These are phyloP conservation scores for Cercopithecus hamlyni DNA, from an alignment of 2,797 vertebrate genomes.

Conservation along the genomic window DNA sequence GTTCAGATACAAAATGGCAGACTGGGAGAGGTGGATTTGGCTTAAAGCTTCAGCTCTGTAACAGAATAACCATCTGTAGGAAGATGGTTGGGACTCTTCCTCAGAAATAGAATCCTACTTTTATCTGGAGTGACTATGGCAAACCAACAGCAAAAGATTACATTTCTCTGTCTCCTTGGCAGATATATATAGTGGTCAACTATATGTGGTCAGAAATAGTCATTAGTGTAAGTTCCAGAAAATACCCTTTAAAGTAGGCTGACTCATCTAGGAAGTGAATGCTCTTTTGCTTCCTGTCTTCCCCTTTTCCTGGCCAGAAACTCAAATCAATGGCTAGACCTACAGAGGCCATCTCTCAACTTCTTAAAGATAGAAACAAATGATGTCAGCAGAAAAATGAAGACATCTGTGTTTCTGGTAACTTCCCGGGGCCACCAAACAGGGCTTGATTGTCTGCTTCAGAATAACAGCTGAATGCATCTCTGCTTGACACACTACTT, in stretches of 20 bases:
- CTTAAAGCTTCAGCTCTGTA: neutral
- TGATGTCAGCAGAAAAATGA: neutral
- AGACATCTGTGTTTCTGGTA: neutral
- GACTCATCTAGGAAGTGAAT: neutral
- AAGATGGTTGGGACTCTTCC: too few species aligned
- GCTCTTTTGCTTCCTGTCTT: neutral
- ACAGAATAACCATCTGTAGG: too few species aligned
- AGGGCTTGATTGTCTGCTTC: neutral
- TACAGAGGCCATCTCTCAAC: neutral
- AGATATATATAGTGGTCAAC: neutral
- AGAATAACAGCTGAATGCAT: neutral
- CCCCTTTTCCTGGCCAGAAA: neutral
- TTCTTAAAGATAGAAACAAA: neutral
- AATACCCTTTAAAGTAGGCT: neutral
- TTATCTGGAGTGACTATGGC: neutral
- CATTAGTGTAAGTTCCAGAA: neutral
- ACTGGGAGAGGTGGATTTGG: neutral
- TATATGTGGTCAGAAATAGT: neutral
- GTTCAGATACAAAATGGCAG: neutral
- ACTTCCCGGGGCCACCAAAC: neutral
- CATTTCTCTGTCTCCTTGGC: neutral
- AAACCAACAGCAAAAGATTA: neutral
- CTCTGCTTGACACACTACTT: neutral
- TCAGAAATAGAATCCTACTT: neutral
- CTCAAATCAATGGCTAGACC: neutral